These are phyloP conservation scores for Phataginus tricuspis DNA, from an alignment of 2,797 vertebrate genomes.

Conservation along the genomic window DNA sequence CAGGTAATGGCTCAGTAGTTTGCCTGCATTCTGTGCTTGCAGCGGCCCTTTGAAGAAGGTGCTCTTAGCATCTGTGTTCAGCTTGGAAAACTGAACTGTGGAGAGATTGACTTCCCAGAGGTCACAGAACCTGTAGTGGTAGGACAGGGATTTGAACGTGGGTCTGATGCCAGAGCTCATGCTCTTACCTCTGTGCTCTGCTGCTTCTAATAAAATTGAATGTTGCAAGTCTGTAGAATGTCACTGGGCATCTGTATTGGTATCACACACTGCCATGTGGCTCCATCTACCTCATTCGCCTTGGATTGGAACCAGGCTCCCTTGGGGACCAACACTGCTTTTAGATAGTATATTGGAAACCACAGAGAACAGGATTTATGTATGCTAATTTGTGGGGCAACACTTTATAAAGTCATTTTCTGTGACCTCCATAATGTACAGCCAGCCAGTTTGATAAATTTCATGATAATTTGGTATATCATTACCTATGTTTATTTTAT, in stretches of 20 bases:
- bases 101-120: neutral
- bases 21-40: neutral
- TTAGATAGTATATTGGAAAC: constrained; percentile 79
- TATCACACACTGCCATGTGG: constrained; percentile 72
- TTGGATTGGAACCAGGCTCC: constrained; percentile 64
- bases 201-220: constrained; percentile 54
- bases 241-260: constrained; percentile 77
- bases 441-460: constrained; percentile 76
- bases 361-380: constrained; percentile 76
- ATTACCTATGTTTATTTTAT: constrained; percentile 84
- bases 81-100: constrained; percentile 1
- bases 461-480: constrained; percentile 74
- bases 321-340: constrained; percentile 67
- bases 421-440: constrained; percentile 77
- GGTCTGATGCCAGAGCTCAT: neutral
- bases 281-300: constrained; percentile 68
- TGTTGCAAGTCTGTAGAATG: constrained; percentile 55
- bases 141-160: constrained; percentile 28
- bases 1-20: neutral
- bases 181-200: neutral
- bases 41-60: neutral
- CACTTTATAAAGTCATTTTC: constrained; percentile 82
- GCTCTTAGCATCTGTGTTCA: neutral
- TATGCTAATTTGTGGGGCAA: constrained; percentile 83
- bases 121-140: neutral